These are phyloP conservation scores for Drosophila seclusa DNA, from an alignment of 2,888 invertebrate species.

Conservation along the genomic window DNA sequence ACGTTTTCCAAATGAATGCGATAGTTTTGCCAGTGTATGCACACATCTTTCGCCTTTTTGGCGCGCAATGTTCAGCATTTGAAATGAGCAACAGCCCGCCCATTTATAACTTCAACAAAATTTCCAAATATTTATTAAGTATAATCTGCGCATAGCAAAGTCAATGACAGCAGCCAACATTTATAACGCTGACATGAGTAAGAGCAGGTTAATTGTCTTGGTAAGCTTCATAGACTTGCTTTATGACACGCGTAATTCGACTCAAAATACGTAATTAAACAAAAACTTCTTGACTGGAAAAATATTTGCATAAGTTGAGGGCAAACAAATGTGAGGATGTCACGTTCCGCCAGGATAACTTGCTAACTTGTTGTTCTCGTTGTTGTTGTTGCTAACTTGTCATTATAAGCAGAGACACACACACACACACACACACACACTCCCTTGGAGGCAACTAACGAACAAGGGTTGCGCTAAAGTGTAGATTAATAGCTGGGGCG, in stretches of 20 bases:
- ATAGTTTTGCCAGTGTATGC: slow-evolving; percentile 26
- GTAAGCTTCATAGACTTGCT: slow-evolving; percentile 65
- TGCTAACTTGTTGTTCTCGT: slow-evolving; percentile 78
- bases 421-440: slow-evolving; percentile 36
- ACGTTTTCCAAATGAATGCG: not conserved
- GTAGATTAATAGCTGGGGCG: slow-evolving; percentile 73
- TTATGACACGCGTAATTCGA: slow-evolving; percentile 81
- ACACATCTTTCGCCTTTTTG: not conserved
- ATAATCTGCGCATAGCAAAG: slow-evolving; percentile 1
- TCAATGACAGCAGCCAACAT: slow-evolving; percentile 14
- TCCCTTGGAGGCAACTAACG: slow-evolving; percentile 40
- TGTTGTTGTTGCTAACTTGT: slow-evolving; percentile 78
- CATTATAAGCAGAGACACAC: slow-evolving; percentile 65
- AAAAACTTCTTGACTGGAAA: slow-evolving; percentile 81
- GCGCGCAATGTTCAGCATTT: slow-evolving; percentile 18
- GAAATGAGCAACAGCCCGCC: not conserved
- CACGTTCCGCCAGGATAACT: slow-evolving; percentile 66
- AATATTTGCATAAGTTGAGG: slow-evolving; percentile 78
- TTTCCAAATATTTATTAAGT: not conserved
- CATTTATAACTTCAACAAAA: not conserved
- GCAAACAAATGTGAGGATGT: slow-evolving; percentile 76
- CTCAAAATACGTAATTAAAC: slow-evolving; percentile 80
- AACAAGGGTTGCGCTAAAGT: slow-evolving; percentile 62
- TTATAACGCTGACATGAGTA: slow-evolving; percentile 18
- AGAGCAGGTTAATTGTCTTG: slow-evolving; percentile 47